These are phyloP conservation scores for Cotesia typhae DNA, from an alignment of 1,140 invertebrate species.

Conservation along the genomic window DNA sequence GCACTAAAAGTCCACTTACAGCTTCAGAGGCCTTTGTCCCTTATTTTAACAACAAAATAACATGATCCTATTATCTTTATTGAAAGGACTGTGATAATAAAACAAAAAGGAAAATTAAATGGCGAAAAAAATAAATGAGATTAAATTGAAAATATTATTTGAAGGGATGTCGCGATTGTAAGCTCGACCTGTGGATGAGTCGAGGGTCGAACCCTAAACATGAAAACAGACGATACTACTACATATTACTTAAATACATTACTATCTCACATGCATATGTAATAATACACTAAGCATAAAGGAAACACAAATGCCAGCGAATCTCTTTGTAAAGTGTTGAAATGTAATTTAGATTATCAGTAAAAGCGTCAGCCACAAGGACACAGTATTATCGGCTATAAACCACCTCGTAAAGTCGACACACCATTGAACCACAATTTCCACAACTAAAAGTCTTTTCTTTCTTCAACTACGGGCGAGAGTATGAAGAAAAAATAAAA, in stretches of 20 bases:
- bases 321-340: conserved; percentile 36
- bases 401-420: conserved; percentile 31
- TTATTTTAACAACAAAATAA: no score
- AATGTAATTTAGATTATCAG: conserved; percentile 45
- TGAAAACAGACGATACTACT: no score
- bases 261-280: background rate
- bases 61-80: no score
- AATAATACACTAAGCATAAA: background rate
- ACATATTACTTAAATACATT: background rate
- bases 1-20: no score
- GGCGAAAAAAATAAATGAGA: no score
- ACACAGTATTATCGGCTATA: conserved; percentile 31
- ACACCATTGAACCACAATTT: conserved; percentile 15
- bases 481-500: conserved; percentile 7
- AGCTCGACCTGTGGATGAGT: no score
- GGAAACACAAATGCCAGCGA: background rate
- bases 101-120: no score
- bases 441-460: background rate
- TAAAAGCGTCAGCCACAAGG: conserved; percentile 31
- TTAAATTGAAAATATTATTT: no score
- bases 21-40: no score
- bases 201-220: no score
- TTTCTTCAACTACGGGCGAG: background rate
- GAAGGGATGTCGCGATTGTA: no score
- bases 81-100: no score